Percentiles rank a stretch among this genome's conserved stretches.
These are phyloP conservation scores for Blennius ocellaris DNA, from an alignment of 2,113 vertebrate genomes.

Conservation along the genomic window DNA sequence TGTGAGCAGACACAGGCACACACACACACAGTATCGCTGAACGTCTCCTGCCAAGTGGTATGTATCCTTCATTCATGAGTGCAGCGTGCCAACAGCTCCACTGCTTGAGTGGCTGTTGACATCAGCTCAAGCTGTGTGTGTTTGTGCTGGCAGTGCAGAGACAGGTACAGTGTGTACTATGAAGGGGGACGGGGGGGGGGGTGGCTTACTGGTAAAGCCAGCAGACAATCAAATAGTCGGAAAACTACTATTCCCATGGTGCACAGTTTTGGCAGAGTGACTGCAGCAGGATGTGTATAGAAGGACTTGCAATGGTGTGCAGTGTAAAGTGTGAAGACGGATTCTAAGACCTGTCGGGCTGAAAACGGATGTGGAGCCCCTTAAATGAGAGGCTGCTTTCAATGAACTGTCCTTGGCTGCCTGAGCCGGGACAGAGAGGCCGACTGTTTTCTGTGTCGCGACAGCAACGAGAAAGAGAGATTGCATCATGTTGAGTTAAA, in stretches of 20 bases:
- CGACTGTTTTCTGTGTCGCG: constrained; percentile 39
- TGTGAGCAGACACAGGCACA: constrained; percentile 16
- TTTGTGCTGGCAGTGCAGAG: constrained; percentile 63
- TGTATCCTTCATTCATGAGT: constrained; percentile 53
- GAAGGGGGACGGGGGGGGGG: constrained; percentile 24
- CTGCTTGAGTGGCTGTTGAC: constrained; percentile 66
- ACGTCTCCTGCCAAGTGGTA: constrained; percentile 39
- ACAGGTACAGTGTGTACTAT: constrained; percentile 68
- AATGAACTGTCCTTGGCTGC: constrained; percentile 72
- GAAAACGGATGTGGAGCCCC: constrained; percentile 37
- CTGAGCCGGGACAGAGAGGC: constrained; percentile 44
- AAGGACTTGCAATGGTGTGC: constrained; percentile 35
- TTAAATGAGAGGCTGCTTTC: constrained; percentile 43
- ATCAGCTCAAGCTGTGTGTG: constrained; percentile 62
- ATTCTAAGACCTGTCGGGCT: constrained; percentile 47
- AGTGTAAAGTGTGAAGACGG: constrained; percentile 42
- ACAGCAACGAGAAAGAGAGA: constrained; percentile 3
- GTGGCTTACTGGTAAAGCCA: constrained; percentile 44
- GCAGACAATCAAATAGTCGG: constrained; percentile 56
- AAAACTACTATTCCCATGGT: constrained; percentile 81
- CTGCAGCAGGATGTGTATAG: constrained; percentile 1
- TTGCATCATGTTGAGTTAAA: constrained; percentile 35
- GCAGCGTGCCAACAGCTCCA: constrained; percentile 48
- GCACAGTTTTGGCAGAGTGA: constrained; percentile 65
- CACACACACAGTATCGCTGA: constrained; percentile 6